Evolutionary conservation across 92 coral and sea anemone genomes (phyloP).

Genomic region (Bergia sp.): DNA sequence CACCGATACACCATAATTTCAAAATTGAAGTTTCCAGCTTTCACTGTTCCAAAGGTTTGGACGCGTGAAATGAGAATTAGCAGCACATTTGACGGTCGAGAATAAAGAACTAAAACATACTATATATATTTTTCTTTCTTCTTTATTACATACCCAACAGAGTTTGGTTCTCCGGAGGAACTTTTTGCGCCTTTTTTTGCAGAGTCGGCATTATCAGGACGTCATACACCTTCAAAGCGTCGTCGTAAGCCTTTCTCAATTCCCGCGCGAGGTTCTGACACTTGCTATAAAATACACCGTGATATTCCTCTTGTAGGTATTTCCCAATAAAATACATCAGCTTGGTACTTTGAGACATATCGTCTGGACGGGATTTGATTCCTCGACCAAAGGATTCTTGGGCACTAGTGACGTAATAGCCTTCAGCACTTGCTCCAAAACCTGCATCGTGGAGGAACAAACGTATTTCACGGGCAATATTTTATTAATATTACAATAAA

Average conservation of each 20-base stretch:
- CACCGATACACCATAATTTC: too few species aligned
- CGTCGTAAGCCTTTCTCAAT: slow-evolving; percentile 42
- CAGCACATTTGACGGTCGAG: too few species aligned
- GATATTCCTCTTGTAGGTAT: slow-evolving; percentile 37
- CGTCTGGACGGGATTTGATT: slow-evolving; percentile 53
- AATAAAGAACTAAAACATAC: too few species aligned
- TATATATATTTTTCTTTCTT: too few species aligned
- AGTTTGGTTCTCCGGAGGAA: slow-evolving; percentile 23
- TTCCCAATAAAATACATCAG: slow-evolving; percentile 30
- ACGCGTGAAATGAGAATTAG: too few species aligned
- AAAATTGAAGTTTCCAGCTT: too few species aligned
- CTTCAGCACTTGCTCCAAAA: slow-evolving; percentile 65
- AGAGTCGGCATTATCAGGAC: slow-evolving; percentile 51
- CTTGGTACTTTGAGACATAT: slow-evolving; percentile 4
- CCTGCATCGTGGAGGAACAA: slow-evolving; percentile 2
- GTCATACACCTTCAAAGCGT: slow-evolving; percentile 30
- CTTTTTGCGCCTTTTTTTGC: slow-evolving; percentile 25
- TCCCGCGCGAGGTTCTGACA: slow-evolving; percentile 46
- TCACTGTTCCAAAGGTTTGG: too few species aligned
- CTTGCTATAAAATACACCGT: slow-evolving; percentile 43
- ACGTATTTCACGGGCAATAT: not conserved
- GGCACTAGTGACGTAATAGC: slow-evolving; percentile 70
- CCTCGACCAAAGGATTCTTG: slow-evolving; percentile 75
- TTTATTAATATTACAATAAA: too few species aligned
- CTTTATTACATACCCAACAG: slow-evolving; percentile 12